A percentile compares a stretch with the other conserved stretches of the same genome.
These are phyloP conservation scores for Epizoanthus rinbou DNA, from an alignment of 92 coral and sea anemone genomes.

Conservation along the genomic window DNA sequence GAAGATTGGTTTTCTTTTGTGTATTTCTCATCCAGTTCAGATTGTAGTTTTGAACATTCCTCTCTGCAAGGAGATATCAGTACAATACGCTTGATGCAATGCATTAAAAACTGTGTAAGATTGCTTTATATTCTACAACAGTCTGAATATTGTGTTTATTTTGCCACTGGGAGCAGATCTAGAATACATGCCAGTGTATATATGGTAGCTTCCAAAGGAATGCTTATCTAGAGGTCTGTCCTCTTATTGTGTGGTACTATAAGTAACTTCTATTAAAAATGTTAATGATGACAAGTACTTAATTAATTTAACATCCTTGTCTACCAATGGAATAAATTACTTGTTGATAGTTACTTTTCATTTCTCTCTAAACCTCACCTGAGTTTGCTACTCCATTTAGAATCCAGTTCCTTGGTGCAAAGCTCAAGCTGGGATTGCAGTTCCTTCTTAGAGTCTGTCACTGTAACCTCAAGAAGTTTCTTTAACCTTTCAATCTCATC, in stretches of 20 bases:
- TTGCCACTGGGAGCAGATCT: background rate
- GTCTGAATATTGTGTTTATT: background rate
- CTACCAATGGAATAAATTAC: background rate
- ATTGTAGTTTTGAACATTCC: conserved; percentile 75
- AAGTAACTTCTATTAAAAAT: no score
- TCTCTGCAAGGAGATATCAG: conserved; percentile 52
- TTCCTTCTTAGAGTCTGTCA: conserved; percentile 63
- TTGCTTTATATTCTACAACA: no score
- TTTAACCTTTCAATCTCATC: conserved; percentile 69
- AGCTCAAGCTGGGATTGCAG: conserved; percentile 68
- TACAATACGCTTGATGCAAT: background rate
- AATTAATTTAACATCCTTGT: background rate
- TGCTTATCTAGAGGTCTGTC: no score
- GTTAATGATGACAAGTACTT: no score
- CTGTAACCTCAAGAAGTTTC: conserved; percentile 56
- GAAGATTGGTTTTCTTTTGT: conserved; percentile 74
- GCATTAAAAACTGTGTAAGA: background rate
- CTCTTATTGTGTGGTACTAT: no score
- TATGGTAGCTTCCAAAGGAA: no score
- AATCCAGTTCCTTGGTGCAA: conserved; percentile 66
- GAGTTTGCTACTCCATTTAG: conserved; percentile 81
- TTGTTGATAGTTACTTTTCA: background rate
- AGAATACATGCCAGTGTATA: no score
- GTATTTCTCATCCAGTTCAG: conserved; percentile 78
- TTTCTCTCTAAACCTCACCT: conserved; percentile 60